Evolutionary conservation across 37 sponge, comb jelly and placozoan genomes (phyloP), one percentile per base, ranked within the genome.

Genomic region (Hexactinellida sp.): DNA sequence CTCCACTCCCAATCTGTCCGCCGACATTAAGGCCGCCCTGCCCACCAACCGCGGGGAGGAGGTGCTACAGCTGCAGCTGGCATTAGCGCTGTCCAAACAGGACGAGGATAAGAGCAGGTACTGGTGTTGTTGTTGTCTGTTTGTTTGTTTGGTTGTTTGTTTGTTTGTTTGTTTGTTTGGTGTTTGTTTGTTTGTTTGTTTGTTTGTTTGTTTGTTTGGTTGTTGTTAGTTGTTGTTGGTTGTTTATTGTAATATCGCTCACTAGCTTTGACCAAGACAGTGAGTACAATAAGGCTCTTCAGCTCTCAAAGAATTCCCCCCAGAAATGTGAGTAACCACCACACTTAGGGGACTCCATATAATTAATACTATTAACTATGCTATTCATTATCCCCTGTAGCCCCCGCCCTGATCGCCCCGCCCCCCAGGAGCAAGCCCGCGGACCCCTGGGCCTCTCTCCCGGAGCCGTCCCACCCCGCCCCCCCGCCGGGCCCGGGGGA

Each of bases 21-120:
- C 54, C 0, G 41, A 38, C 54, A 63, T 63, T 23, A 63, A 63
- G 13, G 76, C 76, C 28, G 94, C 94, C 23, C 37, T 90, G 47
- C 97, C 99, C 0, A 32, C 85, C 24, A 84, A 89, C 54, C 36
- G 38, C 1, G 92, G 83, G 54, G 99, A 99, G 36, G 99, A 99
- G 41, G 96, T 92, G 82, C 38, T 99, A 85, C 99, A 99, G 88
- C 87, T 99, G 37, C 89, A 90, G 82, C 88, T 99, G 76, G 99
- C 99, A 9, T 83, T 99, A 19, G 90, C 91, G 71, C 91, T 99
- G 63, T 94, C 94, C 37, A 94, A 93, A 37, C 91, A 99, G 71
- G 93, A 92, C 0, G 95, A 99, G 0, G 86, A 92, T 38, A 92
- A 92, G 36, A 92, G 85, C 24, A 89, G 37, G 38, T 38, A 91